Conservation (phyloP, 2,797 vertebrate genomes). For the Carduelis carduelis region DNA sequence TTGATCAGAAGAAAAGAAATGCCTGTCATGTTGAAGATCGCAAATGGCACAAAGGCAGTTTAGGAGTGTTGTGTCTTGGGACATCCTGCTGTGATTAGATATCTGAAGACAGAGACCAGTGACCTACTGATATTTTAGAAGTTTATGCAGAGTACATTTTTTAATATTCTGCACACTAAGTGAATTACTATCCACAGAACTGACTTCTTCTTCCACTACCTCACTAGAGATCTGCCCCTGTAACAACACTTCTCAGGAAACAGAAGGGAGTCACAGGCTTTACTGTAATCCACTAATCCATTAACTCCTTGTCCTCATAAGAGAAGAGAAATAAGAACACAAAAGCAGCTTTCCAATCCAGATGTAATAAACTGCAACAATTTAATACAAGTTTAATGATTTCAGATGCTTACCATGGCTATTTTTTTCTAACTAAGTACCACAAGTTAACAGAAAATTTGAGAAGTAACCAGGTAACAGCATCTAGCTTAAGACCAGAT, state of each 20-base stretch:
- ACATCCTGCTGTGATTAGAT: not conserved
- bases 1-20: not conserved
- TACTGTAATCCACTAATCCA: slow-evolving; percentile 29
- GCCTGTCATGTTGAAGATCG: not conserved
- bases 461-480: not conserved
- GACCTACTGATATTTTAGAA: not conserved
- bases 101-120: not conserved
- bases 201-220: not conserved
- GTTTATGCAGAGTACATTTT: not conserved
- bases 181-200: not conserved
- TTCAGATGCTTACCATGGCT: not conserved
- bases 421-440: not conserved
- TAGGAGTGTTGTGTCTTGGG: not conserved
- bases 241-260: not conserved
- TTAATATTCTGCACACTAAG: not conserved
- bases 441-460: not conserved
- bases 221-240: not conserved
- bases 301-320: not conserved
- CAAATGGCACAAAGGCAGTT: not conserved
- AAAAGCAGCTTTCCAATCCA: not conserved
- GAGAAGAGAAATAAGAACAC: not conserved
- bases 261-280: slow-evolving; percentile 9
- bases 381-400: not conserved
- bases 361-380: not conserved
- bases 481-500: not conserved